Evolutionary conservation across 2,113 vertebrate genomes (phyloP).

Genomic region (Rostratula benghalensis): DNA sequence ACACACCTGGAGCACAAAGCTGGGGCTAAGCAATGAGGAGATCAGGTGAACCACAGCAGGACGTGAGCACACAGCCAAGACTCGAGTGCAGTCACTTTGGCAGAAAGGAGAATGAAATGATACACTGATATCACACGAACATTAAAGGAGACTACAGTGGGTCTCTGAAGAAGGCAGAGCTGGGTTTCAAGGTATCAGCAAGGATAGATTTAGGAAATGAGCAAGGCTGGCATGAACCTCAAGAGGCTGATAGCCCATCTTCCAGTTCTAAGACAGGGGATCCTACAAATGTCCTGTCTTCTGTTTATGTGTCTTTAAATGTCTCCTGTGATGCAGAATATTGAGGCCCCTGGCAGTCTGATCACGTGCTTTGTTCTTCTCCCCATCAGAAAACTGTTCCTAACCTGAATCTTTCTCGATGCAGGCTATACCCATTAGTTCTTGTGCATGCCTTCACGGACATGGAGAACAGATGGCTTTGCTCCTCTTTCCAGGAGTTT

Average conservation of each 20-base stretch:
- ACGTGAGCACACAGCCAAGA: rapidly evolving
- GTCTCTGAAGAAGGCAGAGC: not conserved
- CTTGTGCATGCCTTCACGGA: not conserved
- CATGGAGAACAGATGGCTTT: not conserved
- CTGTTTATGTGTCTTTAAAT: not conserved
- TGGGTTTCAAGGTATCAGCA: not conserved
- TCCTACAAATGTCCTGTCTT: not conserved
- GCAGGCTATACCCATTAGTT: not conserved
- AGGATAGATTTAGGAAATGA: not conserved
- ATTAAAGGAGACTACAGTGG: rapidly evolving
- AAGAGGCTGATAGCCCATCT: not conserved
- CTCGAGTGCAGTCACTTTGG: not conserved
- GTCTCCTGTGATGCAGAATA: not conserved
- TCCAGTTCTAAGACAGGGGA: not conserved
- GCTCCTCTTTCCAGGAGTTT: not conserved
- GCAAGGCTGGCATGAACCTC: not conserved
- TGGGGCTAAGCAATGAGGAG: not conserved
- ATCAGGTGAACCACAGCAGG: not conserved
- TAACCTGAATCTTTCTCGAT: not conserved
- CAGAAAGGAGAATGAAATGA: not conserved
- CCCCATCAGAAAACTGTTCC: not conserved
- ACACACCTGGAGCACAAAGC: not conserved
- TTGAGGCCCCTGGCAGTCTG: not conserved
- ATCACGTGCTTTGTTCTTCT: not conserved
- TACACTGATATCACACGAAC: not conserved